Evolutionary conservation across 2,888 invertebrate species (phyloP).

Genomic region (Trichopria drosophilae): DNA sequence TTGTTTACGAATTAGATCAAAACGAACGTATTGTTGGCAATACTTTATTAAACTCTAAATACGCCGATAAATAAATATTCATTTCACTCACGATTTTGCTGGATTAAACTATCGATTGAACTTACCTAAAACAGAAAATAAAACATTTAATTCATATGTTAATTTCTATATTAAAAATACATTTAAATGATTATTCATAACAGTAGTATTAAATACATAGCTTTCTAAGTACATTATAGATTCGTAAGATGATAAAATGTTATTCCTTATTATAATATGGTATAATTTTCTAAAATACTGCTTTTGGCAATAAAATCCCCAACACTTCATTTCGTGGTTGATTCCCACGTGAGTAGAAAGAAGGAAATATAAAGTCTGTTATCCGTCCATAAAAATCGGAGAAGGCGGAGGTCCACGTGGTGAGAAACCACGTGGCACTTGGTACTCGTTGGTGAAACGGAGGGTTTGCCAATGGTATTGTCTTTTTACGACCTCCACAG

Average conservation of each 20-base stretch:
- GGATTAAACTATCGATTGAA: too few relatives aligned
- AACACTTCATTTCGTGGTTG: background rate
- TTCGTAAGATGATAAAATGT: background rate
- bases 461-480: conserved; percentile 50
- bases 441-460: conserved; percentile 12
- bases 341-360: background rate
- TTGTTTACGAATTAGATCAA: too few relatives aligned
- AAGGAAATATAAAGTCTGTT: conserved; percentile 8
- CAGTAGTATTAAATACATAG: too few relatives aligned
- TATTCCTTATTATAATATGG: conserved; percentile 4
- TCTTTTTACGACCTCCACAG: conserved; percentile 55
- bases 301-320: too few relatives aligned
- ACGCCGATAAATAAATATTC: too few relatives aligned
- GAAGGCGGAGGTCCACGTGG: conserved; percentile 29
- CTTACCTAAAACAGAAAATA: conserved; percentile 48
- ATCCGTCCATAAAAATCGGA: too few relatives aligned
- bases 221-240: background rate
- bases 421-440: conserved; percentile 26
- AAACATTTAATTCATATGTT: background rate
- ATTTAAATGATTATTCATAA: too few relatives aligned
- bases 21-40: too few relatives aligned
- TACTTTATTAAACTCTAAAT: too few relatives aligned
- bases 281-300: conserved; percentile 34
- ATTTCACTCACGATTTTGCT: too few relatives aligned
- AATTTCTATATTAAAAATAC: background rate